Evolutionary conservation across 2,888 invertebrate genomes (phyloP).

Genomic region (Campoletis raptor): DNA sequence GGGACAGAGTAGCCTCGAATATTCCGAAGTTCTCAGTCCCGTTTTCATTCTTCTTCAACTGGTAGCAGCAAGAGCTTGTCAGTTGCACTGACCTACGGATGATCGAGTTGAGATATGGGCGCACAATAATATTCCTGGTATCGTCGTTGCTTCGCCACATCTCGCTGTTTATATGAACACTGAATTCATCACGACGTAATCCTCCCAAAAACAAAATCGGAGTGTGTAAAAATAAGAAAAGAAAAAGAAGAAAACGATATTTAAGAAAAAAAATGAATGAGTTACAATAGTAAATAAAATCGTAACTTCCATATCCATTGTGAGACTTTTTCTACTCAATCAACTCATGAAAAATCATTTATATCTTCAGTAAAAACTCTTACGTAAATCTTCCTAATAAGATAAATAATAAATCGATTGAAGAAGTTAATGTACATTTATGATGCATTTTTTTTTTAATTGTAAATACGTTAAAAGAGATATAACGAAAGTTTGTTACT

Average conservation of each 20-base stretch:
- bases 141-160: conserved; percentile 66
- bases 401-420: conserved; percentile 25
- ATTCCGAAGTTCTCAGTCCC: conserved; percentile 96
- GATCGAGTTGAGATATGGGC: conserved; percentile 64
- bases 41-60: conserved; percentile 95
- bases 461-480: conserved; percentile 47
- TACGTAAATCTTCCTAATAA: conserved; percentile 51
- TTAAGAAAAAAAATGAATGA: neutral
- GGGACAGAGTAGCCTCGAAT: conserved; percentile 93
- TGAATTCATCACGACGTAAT: conserved; percentile 57
- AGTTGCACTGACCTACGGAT: conserved; percentile 87
- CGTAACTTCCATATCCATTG: neutral
- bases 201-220: neutral
- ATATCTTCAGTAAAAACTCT: neutral
- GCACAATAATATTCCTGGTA: conserved; percentile 44
- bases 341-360: neutral
- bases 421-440: conserved; percentile 54
- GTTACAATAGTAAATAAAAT: neutral
- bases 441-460: conserved; percentile 2
- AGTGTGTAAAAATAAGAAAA: neutral
- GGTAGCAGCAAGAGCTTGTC: conserved; percentile 96
- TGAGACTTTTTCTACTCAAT: conserved; percentile 3
- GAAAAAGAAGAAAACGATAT: neutral
- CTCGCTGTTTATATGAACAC: conserved; percentile 69
- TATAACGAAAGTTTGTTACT: conserved; percentile 24